Evolutionary conservation across 2,113 vertebrate species (phyloP).

Genomic region (Calidris pugnax): DNA sequence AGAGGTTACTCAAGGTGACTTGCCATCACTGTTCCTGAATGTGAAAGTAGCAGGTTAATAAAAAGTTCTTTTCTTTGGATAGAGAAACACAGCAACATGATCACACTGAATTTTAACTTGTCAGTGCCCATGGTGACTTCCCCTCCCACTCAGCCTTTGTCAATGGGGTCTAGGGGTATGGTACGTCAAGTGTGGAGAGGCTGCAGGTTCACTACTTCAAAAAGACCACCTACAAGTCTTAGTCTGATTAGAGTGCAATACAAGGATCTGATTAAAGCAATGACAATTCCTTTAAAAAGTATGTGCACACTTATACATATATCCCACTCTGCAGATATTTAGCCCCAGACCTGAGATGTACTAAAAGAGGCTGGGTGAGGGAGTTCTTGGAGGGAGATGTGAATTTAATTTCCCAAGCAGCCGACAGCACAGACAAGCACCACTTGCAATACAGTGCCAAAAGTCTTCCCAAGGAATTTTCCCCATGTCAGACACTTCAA

Average conservation of each 20-base stretch:
- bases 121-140: neutral
- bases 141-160: neutral
- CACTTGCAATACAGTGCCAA: neutral
- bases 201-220: neutral
- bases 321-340: neutral
- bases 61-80: neutral
- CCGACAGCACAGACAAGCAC: neutral
- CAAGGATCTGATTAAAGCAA: neutral
- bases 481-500: neutral
- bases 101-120: neutral
- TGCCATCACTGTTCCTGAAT: neutral
- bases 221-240: neutral
- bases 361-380: neutral
- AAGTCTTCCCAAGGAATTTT: neutral
- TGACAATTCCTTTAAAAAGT: neutral
- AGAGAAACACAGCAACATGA: neutral
- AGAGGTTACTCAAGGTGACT: slow-evolving; percentile 37
- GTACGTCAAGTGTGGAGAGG: accelerated
- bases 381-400: neutral
- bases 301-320: neutral
- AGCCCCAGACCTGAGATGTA: neutral
- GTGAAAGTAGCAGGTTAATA: neutral
- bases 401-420: neutral
- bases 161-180: neutral
- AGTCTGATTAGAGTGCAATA: neutral